Percentiles rank a stretch among this genome's conserved stretches.
These are phyloP conservation scores for Esox lucius DNA, from an alignment of 2,797 vertebrate genomes.

Conservation along the genomic window DNA sequence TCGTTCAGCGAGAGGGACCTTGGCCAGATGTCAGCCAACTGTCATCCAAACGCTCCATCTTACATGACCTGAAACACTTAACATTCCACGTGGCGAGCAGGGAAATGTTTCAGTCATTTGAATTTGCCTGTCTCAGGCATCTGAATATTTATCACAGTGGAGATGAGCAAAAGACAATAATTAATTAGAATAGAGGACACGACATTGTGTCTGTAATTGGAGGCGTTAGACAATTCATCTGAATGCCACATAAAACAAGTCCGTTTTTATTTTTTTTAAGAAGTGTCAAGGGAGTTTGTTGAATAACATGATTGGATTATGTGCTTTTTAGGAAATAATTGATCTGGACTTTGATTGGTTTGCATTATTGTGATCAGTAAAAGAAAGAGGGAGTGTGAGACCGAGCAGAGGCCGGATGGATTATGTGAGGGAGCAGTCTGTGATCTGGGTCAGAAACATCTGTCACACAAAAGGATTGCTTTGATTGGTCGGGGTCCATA, in stretches of 20 bases:
- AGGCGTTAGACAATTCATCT: neutral
- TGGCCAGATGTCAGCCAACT: slow-evolving; percentile 17
- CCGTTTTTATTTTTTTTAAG: neutral
- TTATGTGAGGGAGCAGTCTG: slow-evolving; percentile 48
- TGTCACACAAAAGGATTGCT: slow-evolving; percentile 71
- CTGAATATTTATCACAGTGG: neutral
- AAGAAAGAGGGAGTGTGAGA: neutral
- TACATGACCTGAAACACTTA: slow-evolving; percentile 16
- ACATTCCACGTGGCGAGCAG: slow-evolving; percentile 25
- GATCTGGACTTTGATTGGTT: neutral
- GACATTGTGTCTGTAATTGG: neutral
- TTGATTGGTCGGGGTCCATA: slow-evolving; percentile 70
- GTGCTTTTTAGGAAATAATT: neutral
- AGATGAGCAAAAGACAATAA: neutral
- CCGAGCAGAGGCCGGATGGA: slow-evolving; percentile 11
- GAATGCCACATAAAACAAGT: neutral
- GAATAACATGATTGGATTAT: neutral
- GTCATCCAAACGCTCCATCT: slow-evolving; percentile 10
- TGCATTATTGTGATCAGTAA: neutral
- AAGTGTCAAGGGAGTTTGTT: neutral
- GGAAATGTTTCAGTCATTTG: slow-evolving; percentile 37
- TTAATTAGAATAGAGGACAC: neutral
- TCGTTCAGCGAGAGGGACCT: slow-evolving; percentile 11
- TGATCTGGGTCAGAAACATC: slow-evolving; percentile 66
- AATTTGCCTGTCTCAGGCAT: slow-evolving; percentile 28